Evolutionary conservation across 2,888 invertebrate species (phyloP).

Genomic region (Epistrophe grossulariae): DNA sequence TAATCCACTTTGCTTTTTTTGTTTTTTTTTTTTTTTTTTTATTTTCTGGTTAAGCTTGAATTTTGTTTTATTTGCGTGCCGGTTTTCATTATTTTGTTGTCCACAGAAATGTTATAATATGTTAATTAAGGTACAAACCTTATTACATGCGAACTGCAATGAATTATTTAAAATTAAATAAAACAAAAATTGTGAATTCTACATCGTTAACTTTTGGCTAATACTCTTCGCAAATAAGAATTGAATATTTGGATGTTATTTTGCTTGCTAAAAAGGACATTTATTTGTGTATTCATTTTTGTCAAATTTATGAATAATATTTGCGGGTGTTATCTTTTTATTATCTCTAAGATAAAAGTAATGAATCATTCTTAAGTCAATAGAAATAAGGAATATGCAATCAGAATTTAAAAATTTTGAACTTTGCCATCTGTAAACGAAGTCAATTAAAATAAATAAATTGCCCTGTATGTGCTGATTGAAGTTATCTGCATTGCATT

Average conservation of each 20-base stretch:
- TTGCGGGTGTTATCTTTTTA: neutral
- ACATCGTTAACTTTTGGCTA: neutral
- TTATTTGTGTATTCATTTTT: neutral
- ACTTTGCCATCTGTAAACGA: conserved; percentile 33
- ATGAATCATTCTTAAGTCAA: neutral
- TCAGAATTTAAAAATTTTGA: conserved; percentile 17
- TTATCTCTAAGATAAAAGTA: too few relatives aligned
- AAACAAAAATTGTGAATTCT: neutral
- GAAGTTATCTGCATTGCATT: neutral
- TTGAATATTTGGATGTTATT: neutral
- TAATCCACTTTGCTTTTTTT: neutral
- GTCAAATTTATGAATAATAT: neutral
- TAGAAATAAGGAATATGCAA: neutral
- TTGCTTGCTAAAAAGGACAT: neutral
- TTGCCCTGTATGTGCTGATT: neutral
- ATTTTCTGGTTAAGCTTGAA: neutral
- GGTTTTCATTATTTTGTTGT: neutral
- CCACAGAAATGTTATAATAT: neutral
- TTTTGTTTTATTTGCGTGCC: neutral
- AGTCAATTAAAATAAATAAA: neutral
- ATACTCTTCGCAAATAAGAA: neutral
- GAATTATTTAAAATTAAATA: neutral
- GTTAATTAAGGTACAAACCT: neutral
- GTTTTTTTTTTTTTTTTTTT: neutral
- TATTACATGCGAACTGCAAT: neutral